Base-by-base conservation (phyloP, 2,797 vertebrate species). In the Podarcis siculus region DNA sequence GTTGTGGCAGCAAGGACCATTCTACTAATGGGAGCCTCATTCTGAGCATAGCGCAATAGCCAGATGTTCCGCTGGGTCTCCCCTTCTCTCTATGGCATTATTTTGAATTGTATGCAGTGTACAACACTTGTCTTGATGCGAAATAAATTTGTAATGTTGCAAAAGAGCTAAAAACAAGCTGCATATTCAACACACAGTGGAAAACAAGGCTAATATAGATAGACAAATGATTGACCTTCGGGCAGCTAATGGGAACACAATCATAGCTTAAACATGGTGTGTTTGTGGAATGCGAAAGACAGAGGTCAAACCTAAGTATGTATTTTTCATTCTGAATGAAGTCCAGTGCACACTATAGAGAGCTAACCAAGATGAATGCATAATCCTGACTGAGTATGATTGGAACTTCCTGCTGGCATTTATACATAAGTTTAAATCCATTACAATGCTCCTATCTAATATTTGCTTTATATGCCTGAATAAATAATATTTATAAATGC, bases 251-350 rank as follows among this genome's bases (percentile, higher is more conserved):
- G 94, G 93, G 90, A 93, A 78, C 83, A 94, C 90, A 95, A 95
- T 95, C 95, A 93, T 89, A 91, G 87, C 82, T 90, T 90, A 95
- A 95, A 96, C 94, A 94, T 92, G 95, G 91, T 97, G 97, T 98
- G 97, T 98, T 97, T 96, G 95, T 93, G 96, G 95, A 97, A 97
- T 97, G 89, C 90, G 2, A 66, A 93, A 97, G 96, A 97, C 97
- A 98, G 89, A 97, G 97, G 96, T 97, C 96, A 95, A 96, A 95
- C 69, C 73, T 93, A 94, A 93, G 92, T 91, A 91, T 96, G 96
- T 97, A 95, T 97, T 98, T 97, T 96, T 96, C 95, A 96, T 95
- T 97, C 96, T 96, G 86, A 89, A 81, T 92, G 92, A 95, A 89
- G 93, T 95, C 95, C 95, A 95, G 96, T 95, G 91, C 92, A 96